A percentile compares a stretch with the other conserved stretches of the same genome.
phyloP scores from a whole-genome alignment of 1,140 invertebrate genomes.

The Atta cephalotes region DNA sequence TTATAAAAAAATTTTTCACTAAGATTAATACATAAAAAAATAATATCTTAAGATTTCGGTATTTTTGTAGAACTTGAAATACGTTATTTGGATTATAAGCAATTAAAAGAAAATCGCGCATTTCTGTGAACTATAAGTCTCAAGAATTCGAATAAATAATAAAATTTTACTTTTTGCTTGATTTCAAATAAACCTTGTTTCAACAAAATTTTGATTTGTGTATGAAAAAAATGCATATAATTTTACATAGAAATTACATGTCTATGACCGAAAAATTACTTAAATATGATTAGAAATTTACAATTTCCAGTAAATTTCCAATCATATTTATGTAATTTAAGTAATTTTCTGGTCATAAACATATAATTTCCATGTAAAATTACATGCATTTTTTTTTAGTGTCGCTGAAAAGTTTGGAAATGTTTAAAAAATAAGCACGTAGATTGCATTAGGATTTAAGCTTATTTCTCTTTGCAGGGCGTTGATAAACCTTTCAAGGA shows the following conservation, averaged over 20 bases:
- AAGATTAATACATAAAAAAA: too few species aligned
- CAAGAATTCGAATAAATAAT: background rate
- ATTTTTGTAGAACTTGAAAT: background rate
- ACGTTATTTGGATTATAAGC: background rate
- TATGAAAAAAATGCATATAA: background rate
- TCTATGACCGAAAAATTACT: too few species aligned
- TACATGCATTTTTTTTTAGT: too few species aligned
- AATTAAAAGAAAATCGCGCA: background rate
- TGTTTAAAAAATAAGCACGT: background rate
- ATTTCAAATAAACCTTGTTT: background rate
- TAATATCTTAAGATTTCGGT: too few species aligned
- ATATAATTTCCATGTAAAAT: too few species aligned
- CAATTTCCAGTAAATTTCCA: too few species aligned
- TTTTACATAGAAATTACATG: too few species aligned
- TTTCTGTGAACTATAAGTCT: background rate
- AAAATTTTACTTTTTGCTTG: background rate
- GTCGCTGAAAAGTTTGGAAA: background rate
- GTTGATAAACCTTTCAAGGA: slow-evolving; percentile 95
- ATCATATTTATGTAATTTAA: too few species aligned
- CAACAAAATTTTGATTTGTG: background rate
- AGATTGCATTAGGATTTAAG: background rate
- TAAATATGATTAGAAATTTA: too few species aligned
- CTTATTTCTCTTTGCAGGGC: slow-evolving; percentile 87
- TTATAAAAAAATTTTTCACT: too few species aligned
- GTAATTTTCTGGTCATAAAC: too few species aligned